Evolutionary conservation across 2,113 vertebrate species (phyloP).

Genomic region (Tetrax tetrax): DNA sequence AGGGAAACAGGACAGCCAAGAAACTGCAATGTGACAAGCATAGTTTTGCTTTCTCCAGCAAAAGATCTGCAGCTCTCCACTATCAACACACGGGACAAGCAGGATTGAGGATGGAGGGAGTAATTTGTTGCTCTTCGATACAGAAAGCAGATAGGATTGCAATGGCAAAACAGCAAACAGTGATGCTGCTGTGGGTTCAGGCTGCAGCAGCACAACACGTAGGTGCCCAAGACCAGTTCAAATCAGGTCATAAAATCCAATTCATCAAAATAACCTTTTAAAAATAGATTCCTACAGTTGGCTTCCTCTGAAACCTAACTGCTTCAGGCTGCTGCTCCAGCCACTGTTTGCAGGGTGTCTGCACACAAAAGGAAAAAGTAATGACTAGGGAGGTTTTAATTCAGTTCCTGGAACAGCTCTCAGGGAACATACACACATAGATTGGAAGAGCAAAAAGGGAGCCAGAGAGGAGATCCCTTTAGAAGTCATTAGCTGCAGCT

Average conservation of each 20-base stretch:
- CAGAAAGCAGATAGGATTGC: background rate
- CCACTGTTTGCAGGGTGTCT: background rate
- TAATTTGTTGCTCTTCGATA: background rate
- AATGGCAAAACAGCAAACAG: background rate
- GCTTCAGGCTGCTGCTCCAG: conserved; percentile 13
- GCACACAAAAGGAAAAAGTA: conserved; percentile 4
- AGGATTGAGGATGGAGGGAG: background rate
- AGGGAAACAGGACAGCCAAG: background rate
- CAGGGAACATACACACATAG: background rate
- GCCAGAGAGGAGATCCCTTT: background rate
- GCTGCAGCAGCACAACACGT: background rate
- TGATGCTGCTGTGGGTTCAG: background rate
- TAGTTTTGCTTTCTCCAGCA: background rate
- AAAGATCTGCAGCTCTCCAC: background rate
- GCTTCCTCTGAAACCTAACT: conserved; percentile 15
- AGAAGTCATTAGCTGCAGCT: conserved; percentile 13
- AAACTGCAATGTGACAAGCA: background rate
- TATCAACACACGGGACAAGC: background rate
- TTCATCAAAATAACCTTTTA: conserved; percentile 52
- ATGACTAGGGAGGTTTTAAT: conserved; percentile 13
- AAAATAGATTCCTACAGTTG: conserved; percentile 57
- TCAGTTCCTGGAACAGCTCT: conserved; percentile 1
- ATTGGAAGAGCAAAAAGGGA: background rate
- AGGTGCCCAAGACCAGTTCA: conserved; percentile 28
- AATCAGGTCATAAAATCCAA: conserved; percentile 57